phyloP scores from a whole-genome alignment of 2,113 vertebrate genomes.

The Gambusia affinis region DNA sequence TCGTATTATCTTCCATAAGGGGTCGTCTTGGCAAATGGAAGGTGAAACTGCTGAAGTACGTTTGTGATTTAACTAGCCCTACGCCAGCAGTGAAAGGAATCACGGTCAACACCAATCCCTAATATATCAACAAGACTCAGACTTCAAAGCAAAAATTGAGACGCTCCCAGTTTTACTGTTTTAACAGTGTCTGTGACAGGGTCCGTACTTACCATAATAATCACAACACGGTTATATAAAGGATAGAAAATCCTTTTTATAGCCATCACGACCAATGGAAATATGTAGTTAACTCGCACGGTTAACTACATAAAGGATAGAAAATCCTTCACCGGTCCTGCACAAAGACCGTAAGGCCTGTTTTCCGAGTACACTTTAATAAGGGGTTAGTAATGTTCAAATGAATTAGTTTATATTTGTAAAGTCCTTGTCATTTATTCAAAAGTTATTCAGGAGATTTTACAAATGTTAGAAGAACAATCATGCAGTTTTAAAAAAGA shows the following conservation, averaged over 20 bases:
- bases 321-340: background rate
- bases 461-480: no score
- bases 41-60: constrained; percentile 47
- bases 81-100: background rate
- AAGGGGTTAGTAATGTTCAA: no score
- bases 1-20: background rate
- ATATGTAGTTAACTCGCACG: no score
- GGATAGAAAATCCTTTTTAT: background rate
- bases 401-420: background rate
- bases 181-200: background rate
- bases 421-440: background rate
- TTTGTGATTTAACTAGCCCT: background rate
- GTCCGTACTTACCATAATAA: background rate
- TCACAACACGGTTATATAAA: background rate
- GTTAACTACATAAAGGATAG: background rate
- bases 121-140: background rate
- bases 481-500: no score
- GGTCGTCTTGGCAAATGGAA: constrained; percentile 47
- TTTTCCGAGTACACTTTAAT: no score
- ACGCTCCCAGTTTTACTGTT: background rate
- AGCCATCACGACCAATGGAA: no score
- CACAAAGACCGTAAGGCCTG: no score
- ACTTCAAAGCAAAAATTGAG: background rate
- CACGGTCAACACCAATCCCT: fast-evolving
- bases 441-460: background rate